Evolutionary conservation across 2,797 vertebrate species (phyloP).

Genomic region (Leucoraja ocellata): DNA sequence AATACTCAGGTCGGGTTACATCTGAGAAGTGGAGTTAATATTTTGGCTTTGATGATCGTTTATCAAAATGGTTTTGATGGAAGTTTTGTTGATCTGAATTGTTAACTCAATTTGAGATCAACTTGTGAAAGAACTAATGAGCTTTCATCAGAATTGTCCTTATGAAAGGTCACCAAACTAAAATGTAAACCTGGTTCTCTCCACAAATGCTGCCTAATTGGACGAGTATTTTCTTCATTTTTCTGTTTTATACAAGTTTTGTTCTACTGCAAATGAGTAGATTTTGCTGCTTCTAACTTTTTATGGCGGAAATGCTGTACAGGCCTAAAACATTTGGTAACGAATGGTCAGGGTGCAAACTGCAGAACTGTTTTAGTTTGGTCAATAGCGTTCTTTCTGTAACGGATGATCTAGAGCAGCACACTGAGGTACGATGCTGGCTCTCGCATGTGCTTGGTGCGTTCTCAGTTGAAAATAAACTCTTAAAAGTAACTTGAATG

Average conservation of each 20-base stretch:
- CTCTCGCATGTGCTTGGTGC: not conserved
- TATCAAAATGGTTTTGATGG: too few species aligned
- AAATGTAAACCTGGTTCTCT: too few species aligned
- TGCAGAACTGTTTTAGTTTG: not conserved
- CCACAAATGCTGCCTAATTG: too few species aligned
- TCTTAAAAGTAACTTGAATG: slow-evolving; percentile 11
- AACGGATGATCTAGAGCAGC: not conserved
- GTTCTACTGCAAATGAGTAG: not conserved
- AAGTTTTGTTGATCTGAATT: too few species aligned
- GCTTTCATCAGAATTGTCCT: too few species aligned
- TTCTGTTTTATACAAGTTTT: not conserved
- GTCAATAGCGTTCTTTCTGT: not conserved
- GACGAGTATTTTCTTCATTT: too few species aligned
- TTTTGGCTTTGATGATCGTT: too few species aligned
- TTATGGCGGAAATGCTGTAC: not conserved
- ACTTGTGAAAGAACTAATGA: too few species aligned
- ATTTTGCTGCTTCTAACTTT: slow-evolving; percentile 6
- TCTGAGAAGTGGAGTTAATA: too few species aligned
- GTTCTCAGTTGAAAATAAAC: slow-evolving; percentile 9
- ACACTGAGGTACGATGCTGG: not conserved
- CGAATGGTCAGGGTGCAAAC: not conserved
- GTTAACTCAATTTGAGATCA: too few species aligned
- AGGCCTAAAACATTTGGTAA: not conserved
- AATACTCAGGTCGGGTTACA: too few species aligned
- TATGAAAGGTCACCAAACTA: too few species aligned